phyloP scores from a whole-genome alignment of 2,113 vertebrate genomes.

The Sinocyclocheilus grahami region DNA sequence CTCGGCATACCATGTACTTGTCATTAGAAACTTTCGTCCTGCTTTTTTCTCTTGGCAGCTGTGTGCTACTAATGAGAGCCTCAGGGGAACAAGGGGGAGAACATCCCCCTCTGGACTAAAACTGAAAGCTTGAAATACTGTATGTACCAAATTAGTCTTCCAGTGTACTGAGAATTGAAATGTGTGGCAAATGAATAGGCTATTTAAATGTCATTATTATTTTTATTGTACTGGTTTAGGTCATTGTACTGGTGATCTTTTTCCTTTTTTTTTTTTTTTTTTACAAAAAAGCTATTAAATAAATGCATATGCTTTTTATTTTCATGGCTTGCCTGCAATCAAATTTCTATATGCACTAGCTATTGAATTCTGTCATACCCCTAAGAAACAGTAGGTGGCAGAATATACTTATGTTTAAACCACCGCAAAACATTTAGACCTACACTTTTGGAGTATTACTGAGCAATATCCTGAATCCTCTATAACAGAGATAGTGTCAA shows the following conservation, averaged over 20 bases:
- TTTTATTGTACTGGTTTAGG: not conserved
- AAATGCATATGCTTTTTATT: constrained; percentile 15
- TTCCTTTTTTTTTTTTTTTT: not conserved
- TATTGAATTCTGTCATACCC: not conserved
- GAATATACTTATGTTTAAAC: not conserved
- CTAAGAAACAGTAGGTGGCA: not conserved
- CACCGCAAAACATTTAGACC: not conserved
- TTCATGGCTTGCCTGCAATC: not conserved
- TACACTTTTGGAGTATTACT: not conserved
- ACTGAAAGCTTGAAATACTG: constrained; percentile 15
- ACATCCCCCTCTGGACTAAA: not conserved
- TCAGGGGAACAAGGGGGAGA: constrained; percentile 26
- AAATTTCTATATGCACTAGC: not conserved
- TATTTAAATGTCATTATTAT: not conserved
- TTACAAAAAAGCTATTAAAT: not conserved
- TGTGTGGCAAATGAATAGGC: not conserved
- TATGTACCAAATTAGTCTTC: not conserved
- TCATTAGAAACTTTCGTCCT: not conserved
- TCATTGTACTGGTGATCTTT: not conserved
- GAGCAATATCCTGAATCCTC: not conserved
- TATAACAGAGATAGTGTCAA: not conserved
- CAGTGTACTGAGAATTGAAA: not conserved
- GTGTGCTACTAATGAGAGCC: constrained; percentile 19
- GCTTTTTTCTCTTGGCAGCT: constrained; percentile 15
- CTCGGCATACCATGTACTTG: not conserved